Base-by-base conservation (phyloP, 2,113 vertebrate genomes). In the Sturnira hondurensis region DNA sequence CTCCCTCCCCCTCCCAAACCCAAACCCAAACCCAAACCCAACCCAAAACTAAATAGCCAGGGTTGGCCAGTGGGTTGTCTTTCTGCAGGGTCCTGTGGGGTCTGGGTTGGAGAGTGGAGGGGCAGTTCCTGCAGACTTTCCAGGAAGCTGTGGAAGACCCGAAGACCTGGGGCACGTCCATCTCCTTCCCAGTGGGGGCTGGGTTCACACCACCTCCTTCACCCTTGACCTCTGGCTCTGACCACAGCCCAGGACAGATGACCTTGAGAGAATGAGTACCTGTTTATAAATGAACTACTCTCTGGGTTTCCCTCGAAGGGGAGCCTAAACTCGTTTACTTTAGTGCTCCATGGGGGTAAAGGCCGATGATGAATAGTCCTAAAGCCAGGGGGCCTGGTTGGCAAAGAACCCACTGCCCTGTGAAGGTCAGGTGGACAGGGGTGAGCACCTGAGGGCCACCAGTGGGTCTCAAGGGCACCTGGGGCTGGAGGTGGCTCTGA, bases 321-420 rank as follows among this genome's bases (percentile, higher is more conserved):
- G 68, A 91, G 94, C 2, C 90, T 58, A 65, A 88, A 86, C 96
- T 97, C 88, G 52, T 88, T 96, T 91, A 96, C 38, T 97, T 97
- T 90, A 36, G 86, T 90, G 88, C 96, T 95, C 84, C 80, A 93
- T 52, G 94, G 68, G 68, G 91, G 33, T 16, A 24, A 80, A 78
- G 86, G 71, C 82, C 89, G 89, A 2, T 89, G 97, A 93, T 93
- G 93, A 78, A 86, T 86, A 95, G 94, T 91, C 73, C 83, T 83
- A 74, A 81, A 78, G 92, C 61, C 54, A 61, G 86, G 96, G 94
- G 83, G 31, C 24, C 17, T n/a, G 73, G 70, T 9, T 56, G 36
- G 19, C 31, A 43, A 45, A 28, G 36, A 56, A 17, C 41, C 67
- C 50, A 24, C 47, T 14, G 26, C 52, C 56, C 22, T 82, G 16